phyloP scores from a whole-genome alignment of 2,888 invertebrate genomes.

The Ectemnius lituratus region DNA sequence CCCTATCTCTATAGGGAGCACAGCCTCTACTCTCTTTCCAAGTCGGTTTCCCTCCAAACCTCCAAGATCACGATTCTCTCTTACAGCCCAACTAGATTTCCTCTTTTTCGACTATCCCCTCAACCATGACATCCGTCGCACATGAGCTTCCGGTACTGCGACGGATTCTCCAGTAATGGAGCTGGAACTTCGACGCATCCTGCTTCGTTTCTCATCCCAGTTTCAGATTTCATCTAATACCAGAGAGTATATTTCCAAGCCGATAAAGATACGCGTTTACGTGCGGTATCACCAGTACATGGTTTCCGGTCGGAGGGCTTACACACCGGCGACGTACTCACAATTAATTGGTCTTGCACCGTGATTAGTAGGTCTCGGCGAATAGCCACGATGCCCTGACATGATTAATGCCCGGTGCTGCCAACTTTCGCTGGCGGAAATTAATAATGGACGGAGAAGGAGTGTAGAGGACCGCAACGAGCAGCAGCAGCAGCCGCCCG shows the following conservation, averaged over 20 bases:
- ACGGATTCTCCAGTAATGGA: conserved; percentile 61
- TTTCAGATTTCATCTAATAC: too few species aligned
- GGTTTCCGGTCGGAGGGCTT: too few species aligned
- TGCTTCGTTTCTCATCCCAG: too few species aligned
- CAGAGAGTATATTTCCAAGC: too few species aligned
- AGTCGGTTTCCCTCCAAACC: neutral
- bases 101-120: conserved; percentile 15
- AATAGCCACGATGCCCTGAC: conserved; percentile 67
- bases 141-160: conserved; percentile 54
- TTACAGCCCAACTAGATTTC: conserved; percentile 8
- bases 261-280: too few species aligned
- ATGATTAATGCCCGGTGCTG: conserved; percentile 69
- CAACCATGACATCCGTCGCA: conserved; percentile 17
- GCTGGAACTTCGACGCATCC: conserved; percentile 27
- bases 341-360: conserved; percentile 69
- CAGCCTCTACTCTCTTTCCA: conserved; percentile 28
- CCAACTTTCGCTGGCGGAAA: conserved; percentile 69
- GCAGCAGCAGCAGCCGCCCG: conserved; percentile 24
- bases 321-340: neutral
- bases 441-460: conserved; percentile 64
- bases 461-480: conserved; percentile 21
- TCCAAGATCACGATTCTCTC: conserved; percentile 20
- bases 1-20: conserved; percentile 15
- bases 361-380: conserved; percentile 68
- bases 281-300: too few species aligned